Conservation (phyloP, 2,113 vertebrate genomes). For the Lophura nycthemera region DNA sequence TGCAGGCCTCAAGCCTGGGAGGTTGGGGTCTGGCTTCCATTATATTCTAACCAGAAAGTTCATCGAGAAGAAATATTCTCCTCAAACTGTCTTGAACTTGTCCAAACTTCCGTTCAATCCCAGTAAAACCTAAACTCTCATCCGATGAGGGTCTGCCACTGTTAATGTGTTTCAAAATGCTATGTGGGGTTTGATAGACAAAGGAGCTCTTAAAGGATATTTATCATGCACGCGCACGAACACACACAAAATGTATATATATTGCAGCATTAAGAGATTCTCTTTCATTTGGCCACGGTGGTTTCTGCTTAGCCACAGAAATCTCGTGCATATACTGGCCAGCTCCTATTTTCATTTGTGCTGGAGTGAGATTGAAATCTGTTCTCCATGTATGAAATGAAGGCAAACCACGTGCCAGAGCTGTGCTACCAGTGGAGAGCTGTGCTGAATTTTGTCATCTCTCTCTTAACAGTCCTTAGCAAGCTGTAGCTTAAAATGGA, state of each 20-base stretch:
- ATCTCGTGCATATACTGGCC: constrained; percentile 2
- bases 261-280: background rate
- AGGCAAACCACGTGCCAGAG: background rate
- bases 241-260: background rate
- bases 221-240: background rate
- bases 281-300: constrained; percentile 38
- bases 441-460: background rate
- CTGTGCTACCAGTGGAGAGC: background rate
- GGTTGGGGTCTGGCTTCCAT: constrained; percentile 45
- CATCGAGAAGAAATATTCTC: constrained; percentile 10
- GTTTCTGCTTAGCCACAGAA: constrained; percentile 61
- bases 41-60: constrained; percentile 23
- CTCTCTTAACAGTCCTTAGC: background rate
- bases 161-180: background rate
- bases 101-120: constrained; percentile 28
- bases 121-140: constrained; percentile 4
- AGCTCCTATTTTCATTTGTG: constrained; percentile 50
- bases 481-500: background rate
- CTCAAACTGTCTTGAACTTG: background rate
- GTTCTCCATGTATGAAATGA: background rate
- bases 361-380: constrained; percentile 26
- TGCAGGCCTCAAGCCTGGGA: constrained; percentile 13
- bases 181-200: background rate
- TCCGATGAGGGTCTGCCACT: background rate
- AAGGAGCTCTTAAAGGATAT: constrained; percentile 2